Percentiles rank a stretch among this genome's conserved stretches.
These are phyloP conservation scores for Drosophila ustulata DNA, from an alignment of 2,888 invertebrate species.

Conservation along the genomic window DNA sequence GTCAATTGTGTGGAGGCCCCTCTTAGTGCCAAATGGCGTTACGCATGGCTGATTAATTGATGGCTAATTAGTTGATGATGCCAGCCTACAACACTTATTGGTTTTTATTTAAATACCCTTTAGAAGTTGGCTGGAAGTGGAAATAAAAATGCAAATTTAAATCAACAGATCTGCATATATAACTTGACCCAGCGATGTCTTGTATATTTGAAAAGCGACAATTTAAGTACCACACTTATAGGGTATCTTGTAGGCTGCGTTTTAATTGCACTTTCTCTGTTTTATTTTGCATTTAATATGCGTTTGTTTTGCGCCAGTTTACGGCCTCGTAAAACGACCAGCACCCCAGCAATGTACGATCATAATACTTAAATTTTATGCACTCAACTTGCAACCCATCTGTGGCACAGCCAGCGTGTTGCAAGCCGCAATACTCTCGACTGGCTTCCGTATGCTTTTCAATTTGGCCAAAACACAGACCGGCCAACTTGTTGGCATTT, in stretches of 20 bases:
- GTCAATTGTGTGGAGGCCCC: slow-evolving; percentile 62
- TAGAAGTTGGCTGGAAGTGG: neutral
- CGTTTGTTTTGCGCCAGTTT: slow-evolving; percentile 60
- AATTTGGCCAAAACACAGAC: slow-evolving; percentile 46
- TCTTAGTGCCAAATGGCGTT: slow-evolving; percentile 76
- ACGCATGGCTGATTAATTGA: slow-evolving; percentile 73
- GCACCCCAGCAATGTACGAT: slow-evolving; percentile 52
- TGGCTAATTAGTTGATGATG: slow-evolving; percentile 28
- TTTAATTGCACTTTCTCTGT: slow-evolving; percentile 4
- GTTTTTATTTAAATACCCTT: neutral
- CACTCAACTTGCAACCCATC: slow-evolving; percentile 51
- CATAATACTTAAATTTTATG: slow-evolving; percentile 79
- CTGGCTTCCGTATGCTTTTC: slow-evolving; percentile 56
- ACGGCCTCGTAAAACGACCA: slow-evolving; percentile 66
- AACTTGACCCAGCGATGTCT: too few species aligned
- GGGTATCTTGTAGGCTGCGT: neutral
- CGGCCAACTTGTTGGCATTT: slow-evolving; percentile 64
- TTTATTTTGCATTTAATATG: slow-evolving; percentile 34
- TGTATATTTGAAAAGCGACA: too few species aligned
- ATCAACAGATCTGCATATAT: neutral
- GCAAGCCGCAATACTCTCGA: slow-evolving; percentile 11
- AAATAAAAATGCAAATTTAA: neutral
- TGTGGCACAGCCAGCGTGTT: slow-evolving; percentile 5
- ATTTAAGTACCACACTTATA: neutral
- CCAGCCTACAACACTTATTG: slow-evolving; percentile 13